Base-by-base conservation (phyloP, 1,140 invertebrate genomes). In the Thaumatotibia leucotreta region DNA sequence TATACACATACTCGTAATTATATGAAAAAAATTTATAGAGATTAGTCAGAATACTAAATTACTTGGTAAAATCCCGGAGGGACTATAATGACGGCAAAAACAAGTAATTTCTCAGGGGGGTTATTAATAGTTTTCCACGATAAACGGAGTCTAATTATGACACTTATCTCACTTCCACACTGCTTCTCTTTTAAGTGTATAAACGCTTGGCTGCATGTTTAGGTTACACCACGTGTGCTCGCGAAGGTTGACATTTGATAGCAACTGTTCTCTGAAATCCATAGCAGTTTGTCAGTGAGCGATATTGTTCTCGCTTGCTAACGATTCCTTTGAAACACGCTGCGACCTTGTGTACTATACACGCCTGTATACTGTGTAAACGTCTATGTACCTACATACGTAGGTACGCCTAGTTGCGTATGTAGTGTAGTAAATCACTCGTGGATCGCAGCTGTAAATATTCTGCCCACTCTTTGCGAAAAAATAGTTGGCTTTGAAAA, bases 381-480 rank as follows among this genome's bases (percentile, higher is more conserved):
- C 32, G 29, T 61, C 3, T 4, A 39, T 65, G 63, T 75, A 73
- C 66, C 65, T 63, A 61, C 39, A 17, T 45, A 45, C 14, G 5
- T 45, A 33, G 9, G 9, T 33, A 73, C 69, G 63, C 74, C 72
- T 74, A 74, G 75, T 72, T 67, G 73, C 69, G 69, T 75, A 77
- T 74, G 74, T 72, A 63, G 70, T 69, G 71, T 72, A 70, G 74
- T 82, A 80, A 85, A 85, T 82, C 79, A 83, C 74, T 39, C 33
- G 69, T 62, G 68, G 72, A 72, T 74, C 71, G 74, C 69, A 70
- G 69, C 74, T 79, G 75, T 85, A 85, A 85, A 85, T 80, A 83
- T 66, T 72, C 74, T 77, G 73, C 83, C 79, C 79, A 82, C 81
- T 67, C 76, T 68, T 70, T 70, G 77, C 72, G 72, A 81, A 83